These are phyloP conservation scores for Panthera uncia DNA, from an alignment of 2,113 vertebrate species.

Conservation along the genomic window DNA sequence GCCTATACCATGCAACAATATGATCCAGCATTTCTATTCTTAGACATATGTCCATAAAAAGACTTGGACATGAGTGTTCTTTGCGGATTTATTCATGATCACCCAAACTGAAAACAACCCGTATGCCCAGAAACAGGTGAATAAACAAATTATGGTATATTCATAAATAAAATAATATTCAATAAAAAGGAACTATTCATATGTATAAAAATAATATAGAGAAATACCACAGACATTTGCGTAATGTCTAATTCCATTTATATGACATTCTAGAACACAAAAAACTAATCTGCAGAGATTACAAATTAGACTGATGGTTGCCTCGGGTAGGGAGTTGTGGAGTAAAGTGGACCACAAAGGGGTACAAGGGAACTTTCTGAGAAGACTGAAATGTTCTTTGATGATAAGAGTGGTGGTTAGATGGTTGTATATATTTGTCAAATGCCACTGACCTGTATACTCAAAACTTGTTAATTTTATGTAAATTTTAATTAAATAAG, in stretches of 20 bases:
- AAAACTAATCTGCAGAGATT: neutral
- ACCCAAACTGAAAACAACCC: conserved; percentile 5
- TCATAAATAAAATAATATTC: neutral
- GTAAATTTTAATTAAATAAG: conserved; percentile 32
- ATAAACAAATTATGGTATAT: neutral
- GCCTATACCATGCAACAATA: neutral
- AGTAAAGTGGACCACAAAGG: neutral
- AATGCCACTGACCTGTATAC: neutral
- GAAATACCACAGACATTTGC: neutral
- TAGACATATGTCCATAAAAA: neutral
- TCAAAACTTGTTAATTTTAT: neutral
- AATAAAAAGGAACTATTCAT: neutral
- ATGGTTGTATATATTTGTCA: neutral
- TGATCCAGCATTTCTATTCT: neutral
- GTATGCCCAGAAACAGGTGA: neutral
- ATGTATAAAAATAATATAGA: neutral
- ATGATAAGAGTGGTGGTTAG: neutral
- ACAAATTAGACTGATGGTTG: neutral
- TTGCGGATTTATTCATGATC: neutral
- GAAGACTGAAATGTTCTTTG: neutral
- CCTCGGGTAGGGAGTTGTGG: too few species aligned
- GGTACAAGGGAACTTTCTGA: neutral
- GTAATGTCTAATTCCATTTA: neutral
- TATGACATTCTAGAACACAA: conserved; percentile 41
- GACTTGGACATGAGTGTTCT: neutral